Evolutionary conservation across 1,140 invertebrate genomes (phyloP).

Genomic region (Araneus ventricosus): DNA sequence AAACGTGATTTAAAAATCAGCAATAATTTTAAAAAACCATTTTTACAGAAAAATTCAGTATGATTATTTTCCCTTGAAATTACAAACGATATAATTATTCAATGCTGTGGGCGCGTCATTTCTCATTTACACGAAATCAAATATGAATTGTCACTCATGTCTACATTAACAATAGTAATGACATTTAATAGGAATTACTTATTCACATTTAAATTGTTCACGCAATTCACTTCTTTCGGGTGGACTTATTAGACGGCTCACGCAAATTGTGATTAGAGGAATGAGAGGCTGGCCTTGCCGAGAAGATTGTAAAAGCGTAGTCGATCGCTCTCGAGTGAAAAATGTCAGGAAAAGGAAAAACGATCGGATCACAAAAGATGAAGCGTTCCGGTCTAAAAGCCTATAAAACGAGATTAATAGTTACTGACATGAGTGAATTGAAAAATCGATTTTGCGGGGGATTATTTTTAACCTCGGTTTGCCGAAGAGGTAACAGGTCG

Average conservation of each 20-base stretch:
- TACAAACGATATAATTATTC: no score
- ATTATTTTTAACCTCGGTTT: conserved; percentile 1
- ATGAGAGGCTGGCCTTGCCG: background rate
- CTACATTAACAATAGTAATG: no score
- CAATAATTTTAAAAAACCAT: no score
- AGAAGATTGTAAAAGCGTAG: background rate
- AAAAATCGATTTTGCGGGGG: background rate
- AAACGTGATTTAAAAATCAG: no score
- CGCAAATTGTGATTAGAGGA: background rate
- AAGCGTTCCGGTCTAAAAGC: background rate
- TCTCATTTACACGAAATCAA: no score
- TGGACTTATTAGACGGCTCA: background rate
- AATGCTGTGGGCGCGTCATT: no score
- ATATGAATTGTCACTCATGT: no score
- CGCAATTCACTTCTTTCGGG: no score
- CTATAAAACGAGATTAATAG: conserved; percentile 9
- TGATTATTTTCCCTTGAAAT: no score
- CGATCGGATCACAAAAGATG: background rate
- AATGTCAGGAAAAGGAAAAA: background rate
- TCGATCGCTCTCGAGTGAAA: background rate
- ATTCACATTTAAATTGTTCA: no score
- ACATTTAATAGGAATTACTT: no score
- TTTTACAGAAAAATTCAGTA: no score
- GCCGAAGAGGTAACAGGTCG: background rate
- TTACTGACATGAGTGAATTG: background rate